phyloP scores from a whole-genome alignment of 1,140 invertebrate genomes.

The Microplitis demolitor region DNA sequence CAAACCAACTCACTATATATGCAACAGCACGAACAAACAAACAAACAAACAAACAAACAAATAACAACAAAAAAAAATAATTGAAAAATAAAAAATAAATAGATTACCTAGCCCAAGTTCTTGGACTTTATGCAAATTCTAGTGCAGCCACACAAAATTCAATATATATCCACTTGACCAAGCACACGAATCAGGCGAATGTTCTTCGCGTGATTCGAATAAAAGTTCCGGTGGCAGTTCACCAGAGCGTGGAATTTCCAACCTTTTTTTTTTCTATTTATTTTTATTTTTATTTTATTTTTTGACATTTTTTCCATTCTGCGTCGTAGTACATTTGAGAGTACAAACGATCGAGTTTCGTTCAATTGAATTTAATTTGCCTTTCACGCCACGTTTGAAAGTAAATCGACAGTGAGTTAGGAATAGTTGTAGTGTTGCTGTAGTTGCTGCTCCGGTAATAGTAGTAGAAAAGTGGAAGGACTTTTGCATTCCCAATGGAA shows the following conservation, averaged over 20 bases:
- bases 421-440: not conserved
- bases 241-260: conserved; percentile 12
- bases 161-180: not conserved
- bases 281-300: too few relatives aligned
- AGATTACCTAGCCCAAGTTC: conserved; percentile 9
- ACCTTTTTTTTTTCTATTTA: not conserved
- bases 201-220: conserved; percentile 13
- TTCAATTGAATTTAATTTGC: conserved; percentile 34
- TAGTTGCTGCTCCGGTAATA: not conserved
- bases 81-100: conserved; percentile 7
- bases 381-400: conserved; percentile 26
- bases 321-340: conserved; percentile 17
- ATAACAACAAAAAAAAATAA: too few relatives aligned
- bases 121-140: conserved; percentile 24
- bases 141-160: not conserved
- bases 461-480: not conserved
- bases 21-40: not conserved
- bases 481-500: conserved; percentile 14
- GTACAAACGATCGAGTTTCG: conserved; percentile 27
- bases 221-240: conserved; percentile 9
- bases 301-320: too few relatives aligned
- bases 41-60: too few relatives aligned
- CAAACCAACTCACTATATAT: not conserved
- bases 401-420: conserved; percentile 27
- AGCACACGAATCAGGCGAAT: not conserved